These are phyloP conservation scores for Phortica variegata DNA, from an alignment of 1,140 invertebrate genomes.

Conservation along the genomic window DNA sequence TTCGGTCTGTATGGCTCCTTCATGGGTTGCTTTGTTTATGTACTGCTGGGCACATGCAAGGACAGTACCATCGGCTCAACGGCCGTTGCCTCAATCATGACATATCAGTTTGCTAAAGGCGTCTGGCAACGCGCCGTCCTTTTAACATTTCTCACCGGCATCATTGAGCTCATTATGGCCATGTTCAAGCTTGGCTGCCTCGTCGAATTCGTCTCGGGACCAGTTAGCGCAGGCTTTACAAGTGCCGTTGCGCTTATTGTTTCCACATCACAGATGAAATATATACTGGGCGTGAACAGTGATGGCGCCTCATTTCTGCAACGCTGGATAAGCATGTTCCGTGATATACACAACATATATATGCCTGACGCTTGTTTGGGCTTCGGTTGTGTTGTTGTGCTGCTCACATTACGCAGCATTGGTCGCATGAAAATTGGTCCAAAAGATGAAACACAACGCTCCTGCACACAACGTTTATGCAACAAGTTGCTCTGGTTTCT, in stretches of 20 bases:
- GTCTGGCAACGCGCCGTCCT: conserved; percentile 77
- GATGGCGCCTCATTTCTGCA: conserved; percentile 72
- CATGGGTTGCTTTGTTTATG: conserved; percentile 87
- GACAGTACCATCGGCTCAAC: conserved; percentile 90
- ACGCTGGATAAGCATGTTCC: conserved; percentile 69
- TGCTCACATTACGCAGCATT: conserved; percentile 70
- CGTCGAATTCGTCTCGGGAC: conserved; percentile 90
- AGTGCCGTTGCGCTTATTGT: conserved; percentile 92
- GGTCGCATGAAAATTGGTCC: conserved; percentile 62
- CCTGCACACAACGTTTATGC: conserved; percentile 57
- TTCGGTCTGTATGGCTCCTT: conserved; percentile 91
- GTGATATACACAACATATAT: conserved; percentile 64
- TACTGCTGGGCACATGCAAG: conserved; percentile 86
- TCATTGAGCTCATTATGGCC: conserved; percentile 83
- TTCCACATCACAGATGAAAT: conserved; percentile 84
- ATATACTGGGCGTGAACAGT: conserved; percentile 76
- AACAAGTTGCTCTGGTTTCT: conserved; percentile 66
- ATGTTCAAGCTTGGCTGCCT: conserved; percentile 86
- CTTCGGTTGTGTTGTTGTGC: conserved; percentile 67
- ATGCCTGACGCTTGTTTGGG: conserved; percentile 72
- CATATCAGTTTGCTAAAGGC: conserved; percentile 72
- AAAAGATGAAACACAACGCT: conserved; percentile 59
- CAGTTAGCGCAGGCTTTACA: conserved; percentile 91
- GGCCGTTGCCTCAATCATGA: conserved; percentile 82
- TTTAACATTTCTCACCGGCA: conserved; percentile 78